Evolutionary conservation across 2,888 invertebrate species (phyloP).

Genomic region (Ctenicera cuprea): DNA sequence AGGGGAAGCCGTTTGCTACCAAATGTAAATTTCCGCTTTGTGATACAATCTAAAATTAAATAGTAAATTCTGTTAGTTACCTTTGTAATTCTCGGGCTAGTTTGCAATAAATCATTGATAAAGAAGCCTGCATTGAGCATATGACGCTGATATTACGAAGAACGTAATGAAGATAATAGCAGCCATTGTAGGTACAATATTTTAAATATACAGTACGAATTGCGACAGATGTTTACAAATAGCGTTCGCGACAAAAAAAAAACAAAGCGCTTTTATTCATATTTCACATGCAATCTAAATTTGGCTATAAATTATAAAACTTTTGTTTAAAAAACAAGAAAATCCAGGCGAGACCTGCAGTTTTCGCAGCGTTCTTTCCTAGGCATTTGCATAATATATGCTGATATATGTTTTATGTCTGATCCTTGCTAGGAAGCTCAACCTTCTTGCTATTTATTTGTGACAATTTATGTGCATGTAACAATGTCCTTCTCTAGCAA

Average conservation of each 20-base stretch:
- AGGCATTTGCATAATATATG: constrained; percentile 63
- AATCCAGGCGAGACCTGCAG: constrained; percentile 55
- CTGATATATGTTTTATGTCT: constrained; percentile 64
- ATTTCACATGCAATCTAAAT: constrained; percentile 63
- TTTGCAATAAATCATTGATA: constrained; percentile 29
- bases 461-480: constrained; percentile 66
- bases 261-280: constrained; percentile 58
- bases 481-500: constrained; percentile 59
- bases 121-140: constrained; percentile 6
- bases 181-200: constrained; percentile 44
- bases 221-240: constrained; percentile 39
- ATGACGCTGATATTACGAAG: neutral
- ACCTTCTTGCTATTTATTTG: constrained; percentile 62
- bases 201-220: constrained; percentile 45
- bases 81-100: neutral
- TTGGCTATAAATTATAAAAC: constrained; percentile 63
- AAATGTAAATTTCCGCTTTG: too few species aligned
- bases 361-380: constrained; percentile 55
- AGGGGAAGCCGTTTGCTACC: too few species aligned
- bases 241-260: constrained; percentile 39
- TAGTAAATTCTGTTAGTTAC: neutral
- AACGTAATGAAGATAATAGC: constrained; percentile 37
- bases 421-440: constrained; percentile 61
- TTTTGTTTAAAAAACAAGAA: constrained; percentile 60
- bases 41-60: too few species aligned